These are phyloP conservation scores for Pantherophis guttatus DNA, from an alignment of 2,113 vertebrate species.

Conservation along the genomic window DNA sequence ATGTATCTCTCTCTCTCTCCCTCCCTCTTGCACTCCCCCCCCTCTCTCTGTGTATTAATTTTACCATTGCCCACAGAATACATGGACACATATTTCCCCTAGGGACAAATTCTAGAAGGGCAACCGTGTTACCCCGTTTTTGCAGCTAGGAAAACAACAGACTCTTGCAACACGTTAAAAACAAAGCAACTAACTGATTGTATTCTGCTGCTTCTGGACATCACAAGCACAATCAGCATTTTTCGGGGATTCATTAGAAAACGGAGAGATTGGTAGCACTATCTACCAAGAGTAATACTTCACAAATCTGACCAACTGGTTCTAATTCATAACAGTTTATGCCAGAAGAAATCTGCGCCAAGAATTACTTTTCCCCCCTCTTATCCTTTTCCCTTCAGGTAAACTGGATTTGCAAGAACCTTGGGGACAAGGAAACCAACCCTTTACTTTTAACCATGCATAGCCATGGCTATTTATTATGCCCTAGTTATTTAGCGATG, in stretches of 20 bases:
- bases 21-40: no score
- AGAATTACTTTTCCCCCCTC: neutral
- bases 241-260: neutral
- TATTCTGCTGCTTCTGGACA: neutral
- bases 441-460: neutral
- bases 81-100: neutral
- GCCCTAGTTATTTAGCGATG: neutral
- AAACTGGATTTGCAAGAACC: neutral
- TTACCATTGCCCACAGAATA: neutral
- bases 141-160: neutral
- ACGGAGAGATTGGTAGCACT: neutral
- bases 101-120: neutral
- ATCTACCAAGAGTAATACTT: neutral
- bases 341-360: neutral
- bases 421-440: neutral
- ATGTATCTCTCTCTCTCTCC: no score
- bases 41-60: neutral
- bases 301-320: neutral
- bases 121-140: neutral
- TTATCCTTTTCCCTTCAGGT: neutral
- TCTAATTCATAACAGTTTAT: neutral
- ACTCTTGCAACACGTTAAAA: neutral
- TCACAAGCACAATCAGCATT: neutral
- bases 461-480: neutral
- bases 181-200: neutral